Percentiles rank a stretch among this genome's conserved stretches.
Evolutionary conservation across 1,140 invertebrate genomes (phyloP).

Genomic region (Macrocentrus cingulum): DNA sequence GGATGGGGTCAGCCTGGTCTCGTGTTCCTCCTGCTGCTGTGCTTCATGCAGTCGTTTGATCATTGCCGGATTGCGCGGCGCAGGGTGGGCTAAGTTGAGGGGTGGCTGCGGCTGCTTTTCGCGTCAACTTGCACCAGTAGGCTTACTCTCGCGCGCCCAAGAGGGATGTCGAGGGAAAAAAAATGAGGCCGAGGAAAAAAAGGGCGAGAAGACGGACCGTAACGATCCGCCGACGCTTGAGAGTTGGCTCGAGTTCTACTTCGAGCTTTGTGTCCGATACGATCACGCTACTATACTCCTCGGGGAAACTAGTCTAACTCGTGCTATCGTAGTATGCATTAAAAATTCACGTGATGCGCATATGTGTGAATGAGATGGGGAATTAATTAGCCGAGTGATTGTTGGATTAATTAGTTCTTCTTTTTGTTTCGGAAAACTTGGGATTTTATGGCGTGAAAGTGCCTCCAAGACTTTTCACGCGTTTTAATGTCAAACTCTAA

Average conservation of each 20-base stretch:
- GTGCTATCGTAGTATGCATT: no score
- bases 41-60: constrained; percentile 2
- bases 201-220: constrained; percentile 16
- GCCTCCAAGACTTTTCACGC: no score
- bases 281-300: background rate
- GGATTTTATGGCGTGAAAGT: no score
- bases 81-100: background rate
- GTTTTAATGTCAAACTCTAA: constrained; percentile 10
- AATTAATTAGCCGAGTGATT: no score
- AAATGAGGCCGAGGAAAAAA: background rate
- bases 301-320: no score
- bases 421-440: no score
- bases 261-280: constrained; percentile 8
- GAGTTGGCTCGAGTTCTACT: constrained; percentile 17
- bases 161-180: background rate
- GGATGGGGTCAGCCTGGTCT: background rate
- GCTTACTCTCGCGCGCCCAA: constrained; percentile 8
- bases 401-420: no score
- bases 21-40: background rate
- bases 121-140: background rate
- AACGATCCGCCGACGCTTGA: constrained; percentile 13
- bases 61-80: background rate
- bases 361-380: no score
- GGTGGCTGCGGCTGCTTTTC: constrained; percentile 8
- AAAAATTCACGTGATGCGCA: no score